Evolutionary conservation across 2,797 vertebrate species (phyloP).

Genomic region (Micrastur ruficollis): DNA sequence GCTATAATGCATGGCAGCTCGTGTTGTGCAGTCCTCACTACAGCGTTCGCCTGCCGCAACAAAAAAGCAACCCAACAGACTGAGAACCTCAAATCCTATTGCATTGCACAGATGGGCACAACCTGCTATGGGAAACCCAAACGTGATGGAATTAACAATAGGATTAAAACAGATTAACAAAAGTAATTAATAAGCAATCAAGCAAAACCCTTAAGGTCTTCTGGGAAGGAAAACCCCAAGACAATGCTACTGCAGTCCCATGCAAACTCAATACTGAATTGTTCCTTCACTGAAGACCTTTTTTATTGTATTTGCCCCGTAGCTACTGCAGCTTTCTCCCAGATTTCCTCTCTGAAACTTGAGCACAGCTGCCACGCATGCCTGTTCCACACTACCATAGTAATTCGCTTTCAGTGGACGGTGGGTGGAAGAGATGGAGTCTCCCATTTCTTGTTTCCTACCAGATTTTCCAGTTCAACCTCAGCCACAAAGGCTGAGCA

Average conservation of each 20-base stretch:
- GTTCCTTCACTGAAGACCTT: background rate
- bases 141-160: background rate
- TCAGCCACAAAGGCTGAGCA: background rate
- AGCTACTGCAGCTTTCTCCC: background rate
- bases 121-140: background rate
- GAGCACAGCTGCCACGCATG: background rate
- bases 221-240: background rate
- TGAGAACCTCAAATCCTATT: background rate
- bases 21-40: rapidly evolving
- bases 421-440: background rate
- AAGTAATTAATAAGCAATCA: background rate
- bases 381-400: background rate
- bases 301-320: background rate
- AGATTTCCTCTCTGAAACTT: background rate
- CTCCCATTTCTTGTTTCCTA: background rate
- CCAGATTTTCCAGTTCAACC: background rate
- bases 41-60: rapidly evolving
- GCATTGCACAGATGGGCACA: background rate
- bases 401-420: background rate
- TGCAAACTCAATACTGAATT: background rate
- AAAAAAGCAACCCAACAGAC: background rate
- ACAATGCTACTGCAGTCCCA: background rate
- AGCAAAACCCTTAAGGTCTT: background rate
- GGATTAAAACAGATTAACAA: background rate
- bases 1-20: background rate